Conservation (phyloP, 1,140 invertebrate species). For the Apis laboriosa region DNA sequence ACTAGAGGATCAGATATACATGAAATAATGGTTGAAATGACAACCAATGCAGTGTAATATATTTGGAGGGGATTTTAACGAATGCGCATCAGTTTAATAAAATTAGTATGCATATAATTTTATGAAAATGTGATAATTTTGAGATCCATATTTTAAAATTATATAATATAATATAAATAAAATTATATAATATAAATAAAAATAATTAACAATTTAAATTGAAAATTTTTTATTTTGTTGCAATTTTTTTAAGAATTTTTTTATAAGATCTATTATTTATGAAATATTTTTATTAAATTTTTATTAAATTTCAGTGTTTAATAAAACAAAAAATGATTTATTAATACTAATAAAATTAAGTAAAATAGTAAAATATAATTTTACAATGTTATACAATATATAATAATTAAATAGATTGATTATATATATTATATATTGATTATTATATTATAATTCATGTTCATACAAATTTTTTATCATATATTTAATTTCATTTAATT, state of each 20-base stretch:
- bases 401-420: background rate
- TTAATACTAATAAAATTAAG: background rate
- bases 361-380: background rate
- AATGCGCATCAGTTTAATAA: slow-evolving; percentile 15
- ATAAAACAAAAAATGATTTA: background rate
- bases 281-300: background rate
- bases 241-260: background rate
- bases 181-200: background rate
- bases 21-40: slow-evolving; percentile 8
- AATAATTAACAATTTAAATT: background rate
- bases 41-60: background rate
- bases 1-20: background rate
- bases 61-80: slow-evolving; percentile 6
- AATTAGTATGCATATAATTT: background rate
- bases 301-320: background rate
- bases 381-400: background rate
- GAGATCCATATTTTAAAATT: background rate
- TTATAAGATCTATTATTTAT: background rate
- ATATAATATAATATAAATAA: background rate
- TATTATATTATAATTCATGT: no score
- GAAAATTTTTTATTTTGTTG: background rate
- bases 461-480: no score
- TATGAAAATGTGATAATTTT: slow-evolving; percentile 1
- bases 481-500: no score
- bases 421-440: background rate